These are phyloP conservation scores for Zoanthus sansibaricus DNA, from an alignment of 92 coral and sea anemone species.

Conservation along the genomic window DNA sequence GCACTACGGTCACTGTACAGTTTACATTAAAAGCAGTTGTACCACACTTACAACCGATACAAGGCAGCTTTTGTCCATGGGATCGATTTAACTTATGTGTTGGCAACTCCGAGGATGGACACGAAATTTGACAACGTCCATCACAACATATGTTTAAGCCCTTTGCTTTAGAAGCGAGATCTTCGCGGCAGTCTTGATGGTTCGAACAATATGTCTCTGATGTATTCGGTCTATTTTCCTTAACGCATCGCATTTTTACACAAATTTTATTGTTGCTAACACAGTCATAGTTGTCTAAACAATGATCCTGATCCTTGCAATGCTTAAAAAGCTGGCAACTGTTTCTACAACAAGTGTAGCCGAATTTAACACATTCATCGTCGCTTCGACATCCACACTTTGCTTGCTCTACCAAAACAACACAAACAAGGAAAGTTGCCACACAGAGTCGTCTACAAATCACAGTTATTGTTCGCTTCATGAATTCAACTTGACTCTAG, in stretches of 20 bases:
- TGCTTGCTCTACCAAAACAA: background rate
- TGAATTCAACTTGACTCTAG: background rate
- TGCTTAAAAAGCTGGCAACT: background rate
- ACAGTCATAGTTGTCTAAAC: constrained; percentile 36
- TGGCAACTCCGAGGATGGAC: background rate
- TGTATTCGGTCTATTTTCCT: constrained; percentile 6
- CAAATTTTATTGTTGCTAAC: constrained; percentile 20
- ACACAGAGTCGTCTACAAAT: constrained; percentile 20
- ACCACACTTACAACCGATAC: background rate
- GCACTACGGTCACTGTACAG: background rate
- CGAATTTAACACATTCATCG: constrained; percentile 2
- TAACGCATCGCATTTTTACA: constrained; percentile 24
- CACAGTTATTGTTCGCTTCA: constrained; percentile 40
- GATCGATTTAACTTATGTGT: background rate
- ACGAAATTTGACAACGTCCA: constrained; percentile 3
- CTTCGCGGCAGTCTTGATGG: constrained; percentile 7
- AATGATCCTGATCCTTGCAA: constrained; percentile 28
- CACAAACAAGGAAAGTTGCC: background rate
- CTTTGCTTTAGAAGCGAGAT: background rate
- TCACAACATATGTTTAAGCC: constrained; percentile 43
- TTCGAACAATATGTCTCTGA: background rate
- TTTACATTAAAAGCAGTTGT: background rate
- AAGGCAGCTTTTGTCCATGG: constrained; percentile 4
- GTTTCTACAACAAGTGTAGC: constrained; percentile 21
- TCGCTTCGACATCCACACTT: background rate